Evolutionary conservation across 2,888 invertebrate species (phyloP).

Genomic region (Glaucopsyche alexis): DNA sequence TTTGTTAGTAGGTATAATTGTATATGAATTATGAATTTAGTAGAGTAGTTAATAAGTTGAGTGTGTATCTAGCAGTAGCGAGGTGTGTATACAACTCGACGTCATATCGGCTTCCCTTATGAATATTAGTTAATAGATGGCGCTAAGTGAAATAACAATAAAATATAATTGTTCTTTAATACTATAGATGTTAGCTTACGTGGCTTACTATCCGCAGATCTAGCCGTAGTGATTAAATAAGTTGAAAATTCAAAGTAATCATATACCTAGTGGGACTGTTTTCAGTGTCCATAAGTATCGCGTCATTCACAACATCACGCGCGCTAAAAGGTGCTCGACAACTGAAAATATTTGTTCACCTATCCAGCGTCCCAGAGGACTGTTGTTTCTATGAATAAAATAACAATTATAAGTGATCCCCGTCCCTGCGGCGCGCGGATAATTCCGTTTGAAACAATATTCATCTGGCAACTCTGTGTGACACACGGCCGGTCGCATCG

Average conservation of each 20-base stretch:
- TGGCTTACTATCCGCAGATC: no score
- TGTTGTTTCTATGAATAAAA: slow-evolving; percentile 81
- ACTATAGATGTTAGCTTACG: no score
- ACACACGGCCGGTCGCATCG: slow-evolving; percentile 47
- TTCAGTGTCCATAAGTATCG: slow-evolving; percentile 33
- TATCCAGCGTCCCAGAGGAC: slow-evolving; percentile 66
- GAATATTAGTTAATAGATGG: no score
- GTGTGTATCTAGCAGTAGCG: no score
- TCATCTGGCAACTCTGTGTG: slow-evolving; percentile 68
- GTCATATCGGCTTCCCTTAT: no score
- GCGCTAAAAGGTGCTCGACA: slow-evolving; percentile 68
- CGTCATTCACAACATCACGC: slow-evolving; percentile 47
- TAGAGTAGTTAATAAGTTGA: no score
- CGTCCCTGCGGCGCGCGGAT: slow-evolving; percentile 69
- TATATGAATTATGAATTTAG: no score
- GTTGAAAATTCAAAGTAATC: neutral
- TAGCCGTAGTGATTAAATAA: neutral
- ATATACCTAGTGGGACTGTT: neutral
- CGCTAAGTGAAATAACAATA: no score
- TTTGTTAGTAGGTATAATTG: no score
- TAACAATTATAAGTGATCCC: slow-evolving; percentile 80
- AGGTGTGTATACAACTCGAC: no score
- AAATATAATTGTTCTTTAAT: no score
- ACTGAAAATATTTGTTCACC: slow-evolving; percentile 75
- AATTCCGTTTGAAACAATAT: slow-evolving; percentile 80